Conservation (phyloP, 2,797 vertebrate species). For the Tenualosa ilisha region DNA sequence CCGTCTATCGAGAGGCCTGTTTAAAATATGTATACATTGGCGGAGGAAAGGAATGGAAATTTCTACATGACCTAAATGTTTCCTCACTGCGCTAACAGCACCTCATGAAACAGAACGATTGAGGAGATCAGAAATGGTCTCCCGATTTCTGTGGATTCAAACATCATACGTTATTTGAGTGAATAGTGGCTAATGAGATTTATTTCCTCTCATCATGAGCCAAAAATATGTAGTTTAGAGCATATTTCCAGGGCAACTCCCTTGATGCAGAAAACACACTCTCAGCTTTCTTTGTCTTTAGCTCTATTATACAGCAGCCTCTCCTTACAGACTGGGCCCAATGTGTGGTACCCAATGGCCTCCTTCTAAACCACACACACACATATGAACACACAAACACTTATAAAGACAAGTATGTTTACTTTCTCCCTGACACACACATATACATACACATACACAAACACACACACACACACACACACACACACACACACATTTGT, state of each 20-base stretch:
- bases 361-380: slow-evolving; percentile 1
- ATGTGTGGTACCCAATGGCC: slow-evolving; percentile 7
- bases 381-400: slow-evolving; percentile 1
- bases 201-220: neutral
- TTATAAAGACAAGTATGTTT: neutral
- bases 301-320: neutral
- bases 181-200: neutral
- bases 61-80: neutral
- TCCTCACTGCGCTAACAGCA: neutral
- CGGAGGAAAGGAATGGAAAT: neutral
- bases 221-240: neutral
- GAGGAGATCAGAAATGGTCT: no score
- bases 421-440: neutral
- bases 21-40: neutral
- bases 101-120: no score
- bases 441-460: neutral
- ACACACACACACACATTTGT: no score
- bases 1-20: neutral
- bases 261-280: neutral
- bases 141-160: no score
- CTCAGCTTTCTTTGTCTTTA: neutral
- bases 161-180: neutral
- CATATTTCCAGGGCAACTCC: neutral
- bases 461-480: no score
- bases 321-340: neutral